Conservation (phyloP, 2,888 invertebrate genomes). For the Xylota segnis region DNA sequence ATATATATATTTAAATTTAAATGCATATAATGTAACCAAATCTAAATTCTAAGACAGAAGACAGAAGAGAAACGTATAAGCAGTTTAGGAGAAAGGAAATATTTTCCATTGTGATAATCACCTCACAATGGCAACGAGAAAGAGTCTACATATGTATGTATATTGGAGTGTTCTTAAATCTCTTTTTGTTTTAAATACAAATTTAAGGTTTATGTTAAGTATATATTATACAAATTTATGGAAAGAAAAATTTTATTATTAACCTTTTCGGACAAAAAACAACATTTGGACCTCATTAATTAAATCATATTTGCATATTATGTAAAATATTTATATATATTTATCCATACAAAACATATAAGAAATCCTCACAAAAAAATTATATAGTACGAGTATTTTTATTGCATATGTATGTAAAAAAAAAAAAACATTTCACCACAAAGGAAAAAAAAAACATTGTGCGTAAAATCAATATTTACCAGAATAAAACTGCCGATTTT, state of each 20-base stretch:
- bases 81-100: conserved; percentile 21
- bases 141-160: conserved; percentile 5
- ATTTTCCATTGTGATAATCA: conserved; percentile 34
- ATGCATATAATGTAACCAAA: conserved; percentile 30
- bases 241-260: conserved; percentile 22
- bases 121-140: conserved; percentile 30
- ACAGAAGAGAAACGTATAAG: neutral
- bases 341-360: conserved; percentile 57
- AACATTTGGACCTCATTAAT: conserved; percentile 77
- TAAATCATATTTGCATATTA: conserved; percentile 71
- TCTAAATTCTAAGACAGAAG: conserved; percentile 18
- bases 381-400: conserved; percentile 53
- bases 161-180: conserved; percentile 42
- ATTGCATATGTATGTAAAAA: conserved; percentile 57
- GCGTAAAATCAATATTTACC: conserved; percentile 73
- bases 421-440: conserved; percentile 54
- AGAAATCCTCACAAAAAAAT: conserved; percentile 48
- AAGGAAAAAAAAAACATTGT: conserved; percentile 44
- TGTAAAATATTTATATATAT: conserved; percentile 72
- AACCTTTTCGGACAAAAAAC: conserved; percentile 70
- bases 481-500: conserved; percentile 75
- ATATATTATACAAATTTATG: conserved; percentile 57
- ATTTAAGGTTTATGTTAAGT: conserved; percentile 54
- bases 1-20: conserved; percentile 18
- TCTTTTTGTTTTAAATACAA: conserved; percentile 9